Evolutionary conservation across 35 echinoderm and acorn worm genomes (phyloP).

Genomic region (Stichopus chloronotus): DNA sequence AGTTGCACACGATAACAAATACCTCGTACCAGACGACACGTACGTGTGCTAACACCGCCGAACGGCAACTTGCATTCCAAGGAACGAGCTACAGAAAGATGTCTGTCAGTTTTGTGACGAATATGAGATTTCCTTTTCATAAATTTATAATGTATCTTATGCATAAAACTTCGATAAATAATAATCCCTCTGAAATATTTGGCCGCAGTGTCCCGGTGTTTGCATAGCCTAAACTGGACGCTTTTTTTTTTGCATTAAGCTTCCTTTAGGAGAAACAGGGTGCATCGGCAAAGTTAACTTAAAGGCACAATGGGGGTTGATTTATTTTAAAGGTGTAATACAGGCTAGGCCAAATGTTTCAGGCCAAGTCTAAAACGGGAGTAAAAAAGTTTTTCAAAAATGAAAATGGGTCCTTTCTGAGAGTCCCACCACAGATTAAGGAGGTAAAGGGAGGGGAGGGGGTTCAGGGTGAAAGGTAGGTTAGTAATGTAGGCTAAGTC

Average conservation of each 20-base stretch:
- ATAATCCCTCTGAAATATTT: neutral
- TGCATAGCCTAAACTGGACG: neutral
- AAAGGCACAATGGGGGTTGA: neutral
- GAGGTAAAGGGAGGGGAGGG: neutral
- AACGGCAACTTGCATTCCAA: neutral
- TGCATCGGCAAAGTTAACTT: neutral
- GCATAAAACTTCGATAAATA: neutral
- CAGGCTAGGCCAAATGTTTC: neutral
- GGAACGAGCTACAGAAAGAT: neutral
- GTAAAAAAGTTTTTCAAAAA: neutral
- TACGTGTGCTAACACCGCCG: neutral
- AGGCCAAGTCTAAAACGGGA: neutral
- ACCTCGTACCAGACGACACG: neutral
- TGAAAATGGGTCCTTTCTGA: neutral
- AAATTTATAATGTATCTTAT: neutral
- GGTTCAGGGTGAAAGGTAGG: neutral
- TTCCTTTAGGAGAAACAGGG: neutral
- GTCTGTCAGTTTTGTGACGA: neutral
- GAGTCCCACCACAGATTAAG: neutral
- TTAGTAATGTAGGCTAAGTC: neutral
- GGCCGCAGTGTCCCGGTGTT: neutral
- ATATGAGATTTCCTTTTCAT: neutral
- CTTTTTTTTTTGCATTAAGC: neutral
- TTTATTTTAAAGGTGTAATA: neutral
- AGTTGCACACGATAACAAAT: neutral